A percentile compares a stretch with the other conserved stretches of the same genome.
Evolutionary conservation across 2,113 vertebrate species (phyloP).

Genomic region (Paracanthobrama guichenoti): DNA sequence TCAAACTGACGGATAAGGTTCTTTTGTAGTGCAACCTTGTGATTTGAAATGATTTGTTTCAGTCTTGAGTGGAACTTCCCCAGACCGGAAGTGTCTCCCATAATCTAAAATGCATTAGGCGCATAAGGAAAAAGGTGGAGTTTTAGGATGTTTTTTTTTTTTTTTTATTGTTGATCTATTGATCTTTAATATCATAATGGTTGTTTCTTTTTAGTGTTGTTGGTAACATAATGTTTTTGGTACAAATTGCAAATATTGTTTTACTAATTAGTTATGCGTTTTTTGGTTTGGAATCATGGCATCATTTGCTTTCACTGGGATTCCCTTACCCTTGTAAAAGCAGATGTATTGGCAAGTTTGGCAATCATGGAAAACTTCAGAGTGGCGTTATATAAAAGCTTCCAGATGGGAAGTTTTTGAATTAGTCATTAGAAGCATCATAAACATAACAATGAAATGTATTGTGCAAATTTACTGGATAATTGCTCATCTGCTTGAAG

Average conservation of each 20-base stretch:
- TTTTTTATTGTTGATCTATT: too few species aligned
- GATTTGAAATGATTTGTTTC: too few species aligned
- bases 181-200: background rate
- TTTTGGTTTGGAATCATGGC: background rate
- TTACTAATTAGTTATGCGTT: background rate
- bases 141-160: too few species aligned
- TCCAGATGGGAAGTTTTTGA: constrained; percentile 70
- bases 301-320: background rate
- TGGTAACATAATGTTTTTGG: background rate
- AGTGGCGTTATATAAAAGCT: constrained; percentile 63
- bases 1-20: too few species aligned
- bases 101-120: too few species aligned
- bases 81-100: too few species aligned
- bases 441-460: constrained; percentile 57
- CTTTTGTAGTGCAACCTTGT: too few species aligned
- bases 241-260: background rate
- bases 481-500: background rate
- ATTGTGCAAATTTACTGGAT: constrained; percentile 33
- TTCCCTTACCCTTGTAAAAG: constrained; percentile 4
- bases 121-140: too few species aligned
- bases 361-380: constrained; percentile 63
- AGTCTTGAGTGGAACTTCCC: too few species aligned
- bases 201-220: background rate
- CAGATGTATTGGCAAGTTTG: constrained; percentile 62
- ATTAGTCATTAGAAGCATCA: constrained; percentile 56